Base-by-base conservation (phyloP, 1,140 invertebrate genomes). In the Musca vetustissima region DNA sequence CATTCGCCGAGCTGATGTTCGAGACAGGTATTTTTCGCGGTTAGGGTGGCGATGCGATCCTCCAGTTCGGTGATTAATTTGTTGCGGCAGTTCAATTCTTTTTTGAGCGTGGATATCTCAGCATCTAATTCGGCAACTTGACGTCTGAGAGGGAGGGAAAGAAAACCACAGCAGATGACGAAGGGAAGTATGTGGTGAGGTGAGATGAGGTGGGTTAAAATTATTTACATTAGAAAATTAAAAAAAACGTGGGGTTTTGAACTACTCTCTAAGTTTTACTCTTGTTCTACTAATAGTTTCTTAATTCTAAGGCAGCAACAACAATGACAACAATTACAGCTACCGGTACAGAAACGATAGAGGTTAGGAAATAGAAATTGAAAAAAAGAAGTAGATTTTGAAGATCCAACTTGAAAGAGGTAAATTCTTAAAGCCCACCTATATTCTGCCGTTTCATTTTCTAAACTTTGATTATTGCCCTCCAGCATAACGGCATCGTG, bases 391-490 rank as follows among this genome's bases (percentile, higher is more conserved):
- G 7, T 53, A 65, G 43, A 83, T 79, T 1, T 69, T 86, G 43
- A 83, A 85, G 14, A 83, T n/a, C n/a, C n/a, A n/a, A n/a, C n/a
- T n/a, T n/a, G n/a, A n/a, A n/a, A n/a, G n/a, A n/a, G n/a, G n/a
- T n/a, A 43, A 11, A 13, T 43, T 43, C 1, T 28, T 55, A 57
- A 50, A 24, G 70, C 72, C 73, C 67, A 80, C 79, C 70, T 86
- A 1, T 83, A 84, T 69, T 89, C 87, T 0, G 83, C 83, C 0
- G 87, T 87, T 77, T 90, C 88, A 11, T 81, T 84, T 73, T 90
- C 89, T 36, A 90, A 82, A 71, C 86, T 88, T 49, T 89, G 87
- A 74, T 91, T 90, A 67, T 86, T 89, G n/a, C 83, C 88, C 73
- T 89, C 88, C 50, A 90, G 77, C 17, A 85, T 81, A 3, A 85